A percentile compares a stretch with the other conserved stretches of the same genome.
Evolutionary conservation across 2,797 vertebrate genomes (phyloP).

Genomic region (Peromyscus attwateri): DNA sequence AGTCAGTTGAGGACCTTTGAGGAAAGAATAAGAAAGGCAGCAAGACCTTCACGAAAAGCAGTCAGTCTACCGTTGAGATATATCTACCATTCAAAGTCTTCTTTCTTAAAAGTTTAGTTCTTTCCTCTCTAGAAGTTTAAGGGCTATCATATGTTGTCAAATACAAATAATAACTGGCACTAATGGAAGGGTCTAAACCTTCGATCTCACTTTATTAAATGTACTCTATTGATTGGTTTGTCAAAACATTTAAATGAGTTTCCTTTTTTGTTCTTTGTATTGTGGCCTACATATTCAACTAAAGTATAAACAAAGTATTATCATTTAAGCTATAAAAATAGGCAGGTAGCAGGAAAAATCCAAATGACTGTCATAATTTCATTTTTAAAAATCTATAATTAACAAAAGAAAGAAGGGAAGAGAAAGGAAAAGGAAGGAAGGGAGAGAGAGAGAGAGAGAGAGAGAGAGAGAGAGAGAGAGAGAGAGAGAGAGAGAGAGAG

Average conservation of each 20-base stretch:
- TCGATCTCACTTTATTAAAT: slow-evolving; percentile 50
- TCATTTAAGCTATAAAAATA: slow-evolving; percentile 37
- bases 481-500: accelerated
- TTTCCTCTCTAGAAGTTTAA: slow-evolving; percentile 62
- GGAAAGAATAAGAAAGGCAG: background rate
- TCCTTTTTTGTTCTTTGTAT: background rate
- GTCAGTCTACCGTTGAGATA: background rate
- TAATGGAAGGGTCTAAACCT: background rate
- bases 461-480: accelerated
- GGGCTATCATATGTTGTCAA: background rate
- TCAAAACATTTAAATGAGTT: slow-evolving; percentile 16
- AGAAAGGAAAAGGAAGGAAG: accelerated
- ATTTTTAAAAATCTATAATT: slow-evolving; percentile 50
- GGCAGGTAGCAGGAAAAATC: background rate
- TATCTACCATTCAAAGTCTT: background rate
- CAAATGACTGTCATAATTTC: background rate
- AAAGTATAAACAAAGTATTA: background rate
- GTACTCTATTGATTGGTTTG: slow-evolving; percentile 52
- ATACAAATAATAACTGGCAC: background rate
- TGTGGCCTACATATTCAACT: background rate
- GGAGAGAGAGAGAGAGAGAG: accelerated
- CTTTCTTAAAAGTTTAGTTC: background rate
- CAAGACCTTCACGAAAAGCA: background rate
- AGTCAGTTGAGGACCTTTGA: slow-evolving; percentile 13
- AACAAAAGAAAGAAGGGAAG: background rate